Base-by-base conservation (phyloP, 1,140 invertebrate species). In the Drosophila pandora region DNA sequence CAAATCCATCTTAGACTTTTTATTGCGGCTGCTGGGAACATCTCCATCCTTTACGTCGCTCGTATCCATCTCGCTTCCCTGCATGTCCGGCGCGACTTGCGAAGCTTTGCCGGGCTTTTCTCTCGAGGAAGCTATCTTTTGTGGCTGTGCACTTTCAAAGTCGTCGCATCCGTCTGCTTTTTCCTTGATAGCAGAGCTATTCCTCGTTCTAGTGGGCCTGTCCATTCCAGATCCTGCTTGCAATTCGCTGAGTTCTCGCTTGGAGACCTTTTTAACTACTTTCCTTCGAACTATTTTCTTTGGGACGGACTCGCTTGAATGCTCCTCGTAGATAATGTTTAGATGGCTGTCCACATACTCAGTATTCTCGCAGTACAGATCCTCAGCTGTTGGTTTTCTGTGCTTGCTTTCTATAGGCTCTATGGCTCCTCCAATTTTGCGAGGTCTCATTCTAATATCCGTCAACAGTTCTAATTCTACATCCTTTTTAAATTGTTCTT, bases 1-100 rank as follows among this genome's bases (percentile, higher is more conserved):
- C 1, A 80, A 23, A 30, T 84, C 62, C 1, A 25, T 12, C n/a
- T 48, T 72, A 0, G 61, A 53, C 6, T 17, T 21, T 7, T 43
- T 48, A 6, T 43, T 43, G 13, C 41, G 13, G 7, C 17, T 43
- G 34, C 34, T 37, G 3, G 34, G 34, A 37, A 37, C 10, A n/a
- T 37, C 34, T 2, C 34, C 34, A 9, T 34, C 32, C 9, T 34
- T 10, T 3, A 10, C 10, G 8, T 9, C 32, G 34, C 10, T 37
- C 3, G 47, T 52, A 6, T 60, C 58, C 12, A 52, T 23, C 10
- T 34, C 22, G 0, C 3, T 30, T 12, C 12, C 21, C 43, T n/a
- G 41, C 0, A 34, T 10, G 21, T 12, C 30, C 28, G 30, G 63
- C 2, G 21, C 0, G 3, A 7, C 6, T 10, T n/a, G 50, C 8